These are phyloP conservation scores for Nyctibius bracteatus DNA, from an alignment of 2,113 vertebrate genomes.

Conservation along the genomic window DNA sequence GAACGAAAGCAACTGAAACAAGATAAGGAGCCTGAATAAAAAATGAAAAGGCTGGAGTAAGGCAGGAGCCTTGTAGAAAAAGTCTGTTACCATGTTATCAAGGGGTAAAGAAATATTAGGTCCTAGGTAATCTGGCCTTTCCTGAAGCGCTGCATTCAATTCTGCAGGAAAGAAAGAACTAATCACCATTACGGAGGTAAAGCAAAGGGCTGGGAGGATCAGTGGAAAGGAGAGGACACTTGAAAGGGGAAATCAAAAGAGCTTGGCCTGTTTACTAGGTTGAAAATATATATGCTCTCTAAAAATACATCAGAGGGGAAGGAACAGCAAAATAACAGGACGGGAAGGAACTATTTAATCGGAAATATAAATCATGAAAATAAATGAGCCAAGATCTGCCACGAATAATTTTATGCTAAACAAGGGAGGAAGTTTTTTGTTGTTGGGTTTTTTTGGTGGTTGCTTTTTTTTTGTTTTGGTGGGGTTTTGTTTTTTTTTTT, in stretches of 20 bases:
- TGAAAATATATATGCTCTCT: background rate
- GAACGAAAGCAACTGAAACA: background rate
- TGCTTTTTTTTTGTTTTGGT: background rate
- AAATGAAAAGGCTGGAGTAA: background rate
- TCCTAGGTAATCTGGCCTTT: background rate
- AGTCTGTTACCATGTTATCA: background rate
- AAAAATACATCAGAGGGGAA: slow-evolving; percentile 52
- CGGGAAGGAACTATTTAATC: slow-evolving; percentile 16
- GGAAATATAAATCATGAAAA: slow-evolving; percentile 24
- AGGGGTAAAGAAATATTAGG: background rate
- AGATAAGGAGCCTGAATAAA: background rate
- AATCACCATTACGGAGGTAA: background rate
- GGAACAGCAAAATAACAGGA: slow-evolving; percentile 44
- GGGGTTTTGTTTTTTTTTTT: background rate
- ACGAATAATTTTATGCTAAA: slow-evolving; percentile 34
- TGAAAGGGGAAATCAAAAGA: background rate
- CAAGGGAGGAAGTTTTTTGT: background rate
- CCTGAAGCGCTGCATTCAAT: background rate
- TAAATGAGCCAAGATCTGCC: slow-evolving; percentile 18
- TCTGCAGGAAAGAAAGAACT: background rate
- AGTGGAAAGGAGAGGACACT: background rate
- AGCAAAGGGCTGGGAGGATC: background rate
- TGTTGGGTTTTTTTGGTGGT: background rate
- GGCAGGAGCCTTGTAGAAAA: background rate
- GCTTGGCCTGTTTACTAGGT: background rate